Conservation (phyloP, 2,888 invertebrate genomes). For the Papilio protenor region DNA sequence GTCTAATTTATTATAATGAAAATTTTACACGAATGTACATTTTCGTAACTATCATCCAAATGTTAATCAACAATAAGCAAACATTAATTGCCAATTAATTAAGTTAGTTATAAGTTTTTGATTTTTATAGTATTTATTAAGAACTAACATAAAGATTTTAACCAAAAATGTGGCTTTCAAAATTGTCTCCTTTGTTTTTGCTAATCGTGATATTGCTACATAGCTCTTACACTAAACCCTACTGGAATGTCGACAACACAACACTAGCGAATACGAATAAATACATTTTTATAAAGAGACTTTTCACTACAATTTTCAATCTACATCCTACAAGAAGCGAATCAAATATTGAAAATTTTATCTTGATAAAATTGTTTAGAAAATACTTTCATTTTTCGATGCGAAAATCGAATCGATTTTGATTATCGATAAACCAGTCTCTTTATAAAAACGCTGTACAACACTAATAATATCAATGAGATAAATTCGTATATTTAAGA, state of each 20-base stretch:
- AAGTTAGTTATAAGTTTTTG: not conserved
- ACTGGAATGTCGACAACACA: conserved; percentile 67
- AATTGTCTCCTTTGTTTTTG: not conserved
- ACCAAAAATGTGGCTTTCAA: not conserved
- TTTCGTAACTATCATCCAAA: not conserved
- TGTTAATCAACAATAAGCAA: not conserved
- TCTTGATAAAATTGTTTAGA: conserved; percentile 25
- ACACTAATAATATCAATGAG: conserved; percentile 57
- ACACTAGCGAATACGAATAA: conserved; percentile 58
- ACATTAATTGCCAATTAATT: not conserved
- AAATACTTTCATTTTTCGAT: conserved; percentile 14
- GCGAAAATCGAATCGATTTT: conserved; percentile 6
- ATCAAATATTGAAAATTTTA: conserved; percentile 15
- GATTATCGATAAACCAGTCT: conserved; percentile 33
- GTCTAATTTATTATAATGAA: not conserved
- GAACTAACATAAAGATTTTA: not conserved
- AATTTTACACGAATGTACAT: not conserved
- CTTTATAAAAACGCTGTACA: conserved; percentile 39
- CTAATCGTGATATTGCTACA: conserved; percentile 61
- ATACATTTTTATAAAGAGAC: conserved; percentile 54
- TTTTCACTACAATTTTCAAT: conserved; percentile 11
- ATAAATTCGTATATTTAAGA: conserved; percentile 58
- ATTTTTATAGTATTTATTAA: not conserved
- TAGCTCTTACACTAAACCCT: conserved; percentile 61
- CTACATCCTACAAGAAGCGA: conserved; percentile 18